These are phyloP conservation scores for Drosophila sturtevanti DNA, from an alignment of 1,140 invertebrate genomes.

Conservation along the genomic window DNA sequence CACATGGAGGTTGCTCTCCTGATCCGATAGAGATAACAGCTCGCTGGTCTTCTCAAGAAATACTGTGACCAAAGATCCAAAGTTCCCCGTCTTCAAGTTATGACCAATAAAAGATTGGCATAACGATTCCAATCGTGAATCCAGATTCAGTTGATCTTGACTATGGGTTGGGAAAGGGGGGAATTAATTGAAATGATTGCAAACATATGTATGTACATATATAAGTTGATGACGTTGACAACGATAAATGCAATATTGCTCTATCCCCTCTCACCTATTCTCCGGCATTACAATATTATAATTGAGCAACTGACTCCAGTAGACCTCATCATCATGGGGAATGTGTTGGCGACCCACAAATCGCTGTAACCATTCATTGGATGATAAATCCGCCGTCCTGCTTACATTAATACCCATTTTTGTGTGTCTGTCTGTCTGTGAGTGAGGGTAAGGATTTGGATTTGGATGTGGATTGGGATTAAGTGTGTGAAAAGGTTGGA, in stretches of 20 bases:
- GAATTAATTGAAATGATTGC: neutral
- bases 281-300: slow-evolving; percentile 93
- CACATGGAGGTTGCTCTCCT: slow-evolving; percentile 94
- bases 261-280: slow-evolving; percentile 85
- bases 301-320: slow-evolving; percentile 96
- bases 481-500: neutral
- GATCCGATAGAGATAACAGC: slow-evolving; percentile 91
- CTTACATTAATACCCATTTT: slow-evolving; percentile 95
- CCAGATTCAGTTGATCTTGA: slow-evolving; percentile 90
- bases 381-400: slow-evolving; percentile 90
- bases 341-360: slow-evolving; percentile 92
- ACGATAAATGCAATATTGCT: slow-evolving; percentile 53
- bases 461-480: slow-evolving; percentile 12
- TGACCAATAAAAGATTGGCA: slow-evolving; percentile 90
- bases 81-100: slow-evolving; percentile 93
- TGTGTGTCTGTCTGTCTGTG: slow-evolving; percentile 65
- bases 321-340: slow-evolving; percentile 91
- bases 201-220: too few relatives aligned
- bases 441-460: slow-evolving; percentile 17
- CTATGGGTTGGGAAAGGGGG: slow-evolving; percentile 85
- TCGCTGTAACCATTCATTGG: slow-evolving; percentile 90
- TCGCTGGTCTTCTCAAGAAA: slow-evolving; percentile 91
- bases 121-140: slow-evolving; percentile 89
- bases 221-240: slow-evolving; percentile 41
- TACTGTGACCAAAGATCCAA: slow-evolving; percentile 92